Conservation (phyloP, 2,888 invertebrate genomes). For the Cantharis rustica region DNA sequence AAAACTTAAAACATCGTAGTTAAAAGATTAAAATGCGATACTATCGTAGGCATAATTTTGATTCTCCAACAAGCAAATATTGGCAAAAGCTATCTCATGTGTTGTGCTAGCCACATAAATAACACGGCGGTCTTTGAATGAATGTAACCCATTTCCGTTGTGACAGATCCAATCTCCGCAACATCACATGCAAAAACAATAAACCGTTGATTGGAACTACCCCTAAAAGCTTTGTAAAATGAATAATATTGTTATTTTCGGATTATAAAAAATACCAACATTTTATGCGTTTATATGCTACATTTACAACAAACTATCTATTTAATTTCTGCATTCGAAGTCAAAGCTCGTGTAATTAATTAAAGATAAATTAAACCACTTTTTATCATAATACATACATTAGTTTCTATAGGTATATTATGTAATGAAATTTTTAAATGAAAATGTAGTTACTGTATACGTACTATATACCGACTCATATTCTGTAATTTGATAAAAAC, state of each 20-base stretch:
- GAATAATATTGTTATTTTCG: conserved; percentile 17
- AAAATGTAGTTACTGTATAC: background rate
- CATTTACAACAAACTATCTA: too few relatives aligned
- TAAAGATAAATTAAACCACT: background rate
- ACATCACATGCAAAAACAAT: conserved; percentile 46
- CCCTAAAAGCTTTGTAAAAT: conserved; percentile 15
- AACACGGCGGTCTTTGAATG: conserved; percentile 32
- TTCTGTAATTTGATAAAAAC: background rate
- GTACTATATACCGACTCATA: background rate
- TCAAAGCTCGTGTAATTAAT: background rate
- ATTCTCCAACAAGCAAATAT: conserved; percentile 15
- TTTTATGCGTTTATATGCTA: background rate
- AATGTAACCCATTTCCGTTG: conserved; percentile 44
- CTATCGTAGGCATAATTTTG: background rate
- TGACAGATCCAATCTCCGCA: conserved; percentile 46
- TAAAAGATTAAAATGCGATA: background rate
- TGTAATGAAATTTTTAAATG: too few relatives aligned
- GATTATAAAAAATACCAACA: background rate
- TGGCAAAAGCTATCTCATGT: conserved; percentile 9
- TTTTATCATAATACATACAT: too few relatives aligned
- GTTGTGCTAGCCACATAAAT: conserved; percentile 16
- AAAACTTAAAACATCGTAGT: background rate
- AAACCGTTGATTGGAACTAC: conserved; percentile 42
- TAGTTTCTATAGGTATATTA: too few relatives aligned
- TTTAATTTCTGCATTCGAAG: background rate